Conservation (phyloP, 2,113 vertebrate genomes). For the Apodemus sylvaticus region DNA sequence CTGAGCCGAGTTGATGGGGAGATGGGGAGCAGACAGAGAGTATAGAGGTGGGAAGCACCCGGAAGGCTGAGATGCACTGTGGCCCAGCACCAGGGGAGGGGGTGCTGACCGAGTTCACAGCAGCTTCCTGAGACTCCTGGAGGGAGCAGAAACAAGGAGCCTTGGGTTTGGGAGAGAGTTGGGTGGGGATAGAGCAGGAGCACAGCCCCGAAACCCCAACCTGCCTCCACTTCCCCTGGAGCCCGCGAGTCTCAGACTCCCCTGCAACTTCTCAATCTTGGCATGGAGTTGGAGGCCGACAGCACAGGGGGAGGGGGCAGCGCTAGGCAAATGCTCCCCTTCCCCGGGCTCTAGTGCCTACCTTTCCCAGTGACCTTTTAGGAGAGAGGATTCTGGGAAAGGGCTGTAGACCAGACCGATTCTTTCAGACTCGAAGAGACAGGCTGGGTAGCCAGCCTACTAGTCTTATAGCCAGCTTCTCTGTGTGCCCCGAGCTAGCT, state of each 20-base stretch:
- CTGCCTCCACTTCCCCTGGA: too few relatives aligned
- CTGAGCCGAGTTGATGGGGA: background rate
- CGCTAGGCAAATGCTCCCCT: background rate
- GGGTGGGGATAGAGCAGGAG: background rate
- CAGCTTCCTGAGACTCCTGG: background rate
- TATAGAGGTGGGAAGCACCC: background rate
- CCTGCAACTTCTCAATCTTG: background rate
- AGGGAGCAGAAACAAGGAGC: background rate
- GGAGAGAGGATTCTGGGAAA: background rate
- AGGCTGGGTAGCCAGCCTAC: too few relatives aligned
- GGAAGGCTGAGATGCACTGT: background rate
- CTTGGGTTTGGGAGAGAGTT: background rate
- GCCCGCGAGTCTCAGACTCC: background rate
- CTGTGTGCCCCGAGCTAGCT: too few relatives aligned
- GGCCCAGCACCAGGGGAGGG: background rate
- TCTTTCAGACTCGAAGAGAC: background rate
- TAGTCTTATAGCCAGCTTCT: background rate
- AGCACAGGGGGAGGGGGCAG: rapidly evolving
- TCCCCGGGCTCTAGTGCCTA: background rate
- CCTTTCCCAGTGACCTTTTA: rapidly evolving
- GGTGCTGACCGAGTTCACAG: background rate
- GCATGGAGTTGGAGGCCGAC: rapidly evolving
- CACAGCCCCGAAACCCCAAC: background rate
- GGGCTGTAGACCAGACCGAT: background rate
- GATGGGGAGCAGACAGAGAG: too few relatives aligned